phyloP scores from a whole-genome alignment of 2,888 invertebrate genomes.

The Diaperis boleti region DNA sequence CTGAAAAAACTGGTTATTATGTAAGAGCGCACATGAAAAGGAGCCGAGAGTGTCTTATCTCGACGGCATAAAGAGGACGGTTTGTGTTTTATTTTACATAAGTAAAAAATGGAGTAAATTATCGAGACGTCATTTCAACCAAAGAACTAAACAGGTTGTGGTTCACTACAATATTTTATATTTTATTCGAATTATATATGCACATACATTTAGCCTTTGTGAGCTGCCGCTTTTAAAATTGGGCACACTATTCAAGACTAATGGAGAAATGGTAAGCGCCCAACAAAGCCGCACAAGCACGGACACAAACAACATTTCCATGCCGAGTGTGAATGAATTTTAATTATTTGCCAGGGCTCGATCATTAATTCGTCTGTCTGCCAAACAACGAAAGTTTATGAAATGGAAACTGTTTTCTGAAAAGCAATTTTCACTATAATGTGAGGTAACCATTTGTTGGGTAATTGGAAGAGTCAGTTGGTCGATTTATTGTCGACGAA shows the following conservation, averaged over 20 bases:
- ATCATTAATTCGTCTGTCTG: slow-evolving; percentile 16
- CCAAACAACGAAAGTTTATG: not conserved
- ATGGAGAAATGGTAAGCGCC: slow-evolving; percentile 41
- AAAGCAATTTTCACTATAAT: slow-evolving; percentile 14
- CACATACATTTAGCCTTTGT: slow-evolving; percentile 60
- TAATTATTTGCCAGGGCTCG: slow-evolving; percentile 26
- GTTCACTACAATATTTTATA: slow-evolving; percentile 59
- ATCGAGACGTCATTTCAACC: slow-evolving; percentile 55
- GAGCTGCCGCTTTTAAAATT: slow-evolving; percentile 56
- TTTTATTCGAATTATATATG: slow-evolving; percentile 61
- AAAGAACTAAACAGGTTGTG: slow-evolving; percentile 58
- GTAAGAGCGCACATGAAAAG: slow-evolving; percentile 40
- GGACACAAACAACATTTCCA: slow-evolving; percentile 30
- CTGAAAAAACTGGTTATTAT: slow-evolving; percentile 48
- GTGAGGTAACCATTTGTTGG: no score
- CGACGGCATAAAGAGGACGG: slow-evolving; percentile 5
- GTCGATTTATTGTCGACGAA: no score
- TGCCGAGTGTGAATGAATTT: slow-evolving; percentile 31
- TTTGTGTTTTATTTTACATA: slow-evolving; percentile 30
- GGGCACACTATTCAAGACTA: slow-evolving; percentile 43
- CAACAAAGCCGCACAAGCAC: slow-evolving; percentile 34
- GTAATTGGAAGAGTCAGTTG: no score
- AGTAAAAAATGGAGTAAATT: slow-evolving; percentile 50
- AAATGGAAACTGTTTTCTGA: slow-evolving; percentile 10
- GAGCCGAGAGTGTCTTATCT: slow-evolving; percentile 29